Percentiles rank a stretch among this genome's conserved stretches.
phyloP scores from a whole-genome alignment of 1,140 invertebrate genomes.

The Armadillidium nasatum region DNA sequence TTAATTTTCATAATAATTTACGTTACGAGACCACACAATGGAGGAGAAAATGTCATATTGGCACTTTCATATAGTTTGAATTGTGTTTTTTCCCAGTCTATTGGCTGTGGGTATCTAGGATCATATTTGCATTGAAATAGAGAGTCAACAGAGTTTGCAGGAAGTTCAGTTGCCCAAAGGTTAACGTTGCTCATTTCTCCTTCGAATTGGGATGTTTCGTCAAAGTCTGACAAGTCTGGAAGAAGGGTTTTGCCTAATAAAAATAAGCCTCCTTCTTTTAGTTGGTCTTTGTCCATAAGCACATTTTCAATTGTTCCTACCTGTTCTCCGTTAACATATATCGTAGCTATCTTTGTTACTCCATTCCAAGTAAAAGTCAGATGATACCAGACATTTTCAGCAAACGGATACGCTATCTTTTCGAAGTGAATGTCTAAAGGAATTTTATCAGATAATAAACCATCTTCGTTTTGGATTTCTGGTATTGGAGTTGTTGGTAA shows the following conservation, averaged over 20 bases:
- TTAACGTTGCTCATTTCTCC: slow-evolving; percentile 40
- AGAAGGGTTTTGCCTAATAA: slow-evolving; percentile 30
- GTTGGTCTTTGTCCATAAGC: slow-evolving; percentile 10
- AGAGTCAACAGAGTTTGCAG: slow-evolving; percentile 13
- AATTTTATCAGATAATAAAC: neutral
- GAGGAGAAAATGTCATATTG: slow-evolving; percentile 19
- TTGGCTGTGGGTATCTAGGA: slow-evolving; percentile 12
- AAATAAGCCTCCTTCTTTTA: slow-evolving; percentile 18
- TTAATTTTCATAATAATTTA: slow-evolving; percentile 1
- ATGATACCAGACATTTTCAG: slow-evolving; percentile 25
- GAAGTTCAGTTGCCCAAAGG: slow-evolving; percentile 31
- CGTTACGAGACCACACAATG: slow-evolving; percentile 31
- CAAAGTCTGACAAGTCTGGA: slow-evolving; percentile 39
- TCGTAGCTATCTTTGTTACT: neutral
- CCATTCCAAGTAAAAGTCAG: slow-evolving; percentile 26
- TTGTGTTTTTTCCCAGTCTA: slow-evolving; percentile 33
- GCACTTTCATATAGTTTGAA: slow-evolving; percentile 39
- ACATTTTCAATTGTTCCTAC: slow-evolving; percentile 20
- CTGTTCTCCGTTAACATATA: slow-evolving; percentile 25
- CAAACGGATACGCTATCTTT: slow-evolving; percentile 25
- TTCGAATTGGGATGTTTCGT: slow-evolving; percentile 37
- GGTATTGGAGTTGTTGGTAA: neutral
- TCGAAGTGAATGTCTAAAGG: slow-evolving; percentile 21
- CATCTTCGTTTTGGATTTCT: neutral
- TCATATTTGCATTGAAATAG: slow-evolving; percentile 30